Evolutionary conservation across 2,113 vertebrate genomes (phyloP).

Genomic region (Noctilio leporinus): DNA sequence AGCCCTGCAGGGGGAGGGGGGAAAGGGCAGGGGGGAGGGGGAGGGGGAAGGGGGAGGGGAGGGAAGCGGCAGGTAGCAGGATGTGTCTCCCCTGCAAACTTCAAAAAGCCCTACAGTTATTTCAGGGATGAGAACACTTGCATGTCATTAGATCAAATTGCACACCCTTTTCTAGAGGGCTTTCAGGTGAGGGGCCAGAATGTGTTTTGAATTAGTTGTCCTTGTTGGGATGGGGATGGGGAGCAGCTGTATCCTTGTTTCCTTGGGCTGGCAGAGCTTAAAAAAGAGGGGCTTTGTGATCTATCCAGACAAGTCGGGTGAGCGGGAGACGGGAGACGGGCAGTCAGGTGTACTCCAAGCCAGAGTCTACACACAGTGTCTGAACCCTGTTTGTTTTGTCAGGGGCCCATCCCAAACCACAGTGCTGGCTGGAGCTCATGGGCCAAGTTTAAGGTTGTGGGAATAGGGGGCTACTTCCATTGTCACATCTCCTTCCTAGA

Average conservation of each 20-base stretch:
- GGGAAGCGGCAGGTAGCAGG: neutral
- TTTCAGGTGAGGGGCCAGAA: neutral
- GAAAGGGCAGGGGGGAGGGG: neutral
- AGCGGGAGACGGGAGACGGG: neutral
- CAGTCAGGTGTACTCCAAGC: neutral
- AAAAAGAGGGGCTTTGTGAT: neutral
- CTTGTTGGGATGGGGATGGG: neutral
- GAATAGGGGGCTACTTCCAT: neutral
- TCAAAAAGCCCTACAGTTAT: neutral
- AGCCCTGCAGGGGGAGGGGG: neutral
- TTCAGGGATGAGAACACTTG: neutral
- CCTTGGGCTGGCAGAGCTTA: fast-evolving
- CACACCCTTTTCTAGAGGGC: neutral
- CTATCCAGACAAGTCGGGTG: too few relatives aligned
- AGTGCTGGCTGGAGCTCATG: neutral
- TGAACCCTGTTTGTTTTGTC: fast-evolving
- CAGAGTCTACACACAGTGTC: neutral
- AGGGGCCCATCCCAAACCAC: too few relatives aligned
- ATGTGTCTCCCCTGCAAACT: neutral
- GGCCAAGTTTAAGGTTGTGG: neutral
- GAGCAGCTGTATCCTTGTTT: neutral
- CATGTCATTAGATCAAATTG: neutral
- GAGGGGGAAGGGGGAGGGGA: neutral
- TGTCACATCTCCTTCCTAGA: neutral
- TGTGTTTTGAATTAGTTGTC: neutral